phyloP scores from a whole-genome alignment of 2,797 vertebrate species.

The Discoglossus pictus region DNA sequence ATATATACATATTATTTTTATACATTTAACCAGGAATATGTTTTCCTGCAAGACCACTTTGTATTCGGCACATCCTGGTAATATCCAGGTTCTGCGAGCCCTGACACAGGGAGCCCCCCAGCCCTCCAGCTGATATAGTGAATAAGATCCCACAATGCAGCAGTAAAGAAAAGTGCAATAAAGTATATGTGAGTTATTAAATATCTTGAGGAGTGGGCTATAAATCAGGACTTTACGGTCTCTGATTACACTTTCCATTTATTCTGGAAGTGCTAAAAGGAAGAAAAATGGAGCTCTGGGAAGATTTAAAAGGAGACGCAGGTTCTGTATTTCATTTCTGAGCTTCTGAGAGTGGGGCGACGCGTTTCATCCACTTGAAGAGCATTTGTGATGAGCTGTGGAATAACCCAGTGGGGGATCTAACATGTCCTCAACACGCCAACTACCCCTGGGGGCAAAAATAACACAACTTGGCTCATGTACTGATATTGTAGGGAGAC shows the following conservation, averaged over 20 bases:
- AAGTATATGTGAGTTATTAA: slow-evolving; percentile 70
- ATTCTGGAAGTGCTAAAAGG: slow-evolving; percentile 66
- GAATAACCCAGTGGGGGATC: neutral
- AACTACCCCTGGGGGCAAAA: neutral
- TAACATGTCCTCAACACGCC: neutral
- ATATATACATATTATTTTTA: no score
- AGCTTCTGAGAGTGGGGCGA: neutral
- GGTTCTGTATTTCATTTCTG: slow-evolving; percentile 52
- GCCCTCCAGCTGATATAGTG: slow-evolving; percentile 55
- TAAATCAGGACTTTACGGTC: slow-evolving; percentile 71
- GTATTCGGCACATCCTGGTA: neutral
- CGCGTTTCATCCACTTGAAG: neutral
- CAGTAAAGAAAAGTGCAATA: slow-evolving; percentile 62
- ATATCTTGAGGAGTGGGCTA: slow-evolving; percentile 68
- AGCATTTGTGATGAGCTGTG: neutral
- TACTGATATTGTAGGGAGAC: no score
- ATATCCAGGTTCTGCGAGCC: neutral
- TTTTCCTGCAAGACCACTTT: neutral
- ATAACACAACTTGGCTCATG: no score
- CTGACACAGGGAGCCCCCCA: slow-evolving; percentile 37
- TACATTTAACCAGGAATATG: no score
- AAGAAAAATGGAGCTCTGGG: slow-evolving; percentile 62
- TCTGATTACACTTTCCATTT: slow-evolving; percentile 71
- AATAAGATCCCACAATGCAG: slow-evolving; percentile 61
- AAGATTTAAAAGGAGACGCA: slow-evolving; percentile 60